phyloP scores from a whole-genome alignment of 1,140 invertebrate species.

The Pteromalus puparum region DNA sequence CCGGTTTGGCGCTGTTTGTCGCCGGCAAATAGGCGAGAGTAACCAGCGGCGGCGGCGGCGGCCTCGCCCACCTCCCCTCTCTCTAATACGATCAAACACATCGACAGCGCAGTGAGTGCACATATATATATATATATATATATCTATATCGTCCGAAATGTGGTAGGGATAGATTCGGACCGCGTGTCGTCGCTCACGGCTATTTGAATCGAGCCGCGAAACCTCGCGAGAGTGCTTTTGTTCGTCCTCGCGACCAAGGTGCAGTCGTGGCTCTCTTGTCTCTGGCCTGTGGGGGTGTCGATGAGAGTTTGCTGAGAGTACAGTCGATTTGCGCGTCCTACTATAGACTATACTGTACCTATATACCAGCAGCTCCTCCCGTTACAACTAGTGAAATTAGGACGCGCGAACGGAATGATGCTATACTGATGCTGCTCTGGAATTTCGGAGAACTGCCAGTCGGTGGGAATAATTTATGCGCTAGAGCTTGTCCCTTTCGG shows the following conservation, averaged over 20 bases:
- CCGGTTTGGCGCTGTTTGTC: slow-evolving; percentile 68
- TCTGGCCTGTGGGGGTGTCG: background rate
- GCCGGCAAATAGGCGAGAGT: slow-evolving; percentile 59
- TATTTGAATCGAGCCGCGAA: slow-evolving; percentile 40
- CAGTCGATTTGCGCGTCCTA: background rate
- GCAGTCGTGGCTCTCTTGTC: background rate
- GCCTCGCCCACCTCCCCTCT: background rate
- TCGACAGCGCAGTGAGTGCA: background rate
- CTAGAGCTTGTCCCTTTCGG: too few relatives aligned
- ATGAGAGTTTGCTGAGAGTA: background rate
- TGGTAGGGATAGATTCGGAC: slow-evolving; percentile 8
- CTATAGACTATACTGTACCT: background rate
- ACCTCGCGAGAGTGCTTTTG: slow-evolving; percentile 43
- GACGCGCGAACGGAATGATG: background rate
- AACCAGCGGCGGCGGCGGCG: background rate
- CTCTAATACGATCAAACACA: slow-evolving; percentile 66
- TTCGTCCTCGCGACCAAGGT: slow-evolving; percentile 3
- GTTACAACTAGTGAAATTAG: background rate
- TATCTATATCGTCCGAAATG: background rate
- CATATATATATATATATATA: background rate
- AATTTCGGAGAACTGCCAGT: background rate
- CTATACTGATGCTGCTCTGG: background rate
- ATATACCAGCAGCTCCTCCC: background rate
- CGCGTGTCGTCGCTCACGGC: slow-evolving; percentile 34
- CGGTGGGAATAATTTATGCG: background rate